Evolutionary conservation across 2,797 vertebrate species (phyloP).

Genomic region (Fratercula arctica): DNA sequence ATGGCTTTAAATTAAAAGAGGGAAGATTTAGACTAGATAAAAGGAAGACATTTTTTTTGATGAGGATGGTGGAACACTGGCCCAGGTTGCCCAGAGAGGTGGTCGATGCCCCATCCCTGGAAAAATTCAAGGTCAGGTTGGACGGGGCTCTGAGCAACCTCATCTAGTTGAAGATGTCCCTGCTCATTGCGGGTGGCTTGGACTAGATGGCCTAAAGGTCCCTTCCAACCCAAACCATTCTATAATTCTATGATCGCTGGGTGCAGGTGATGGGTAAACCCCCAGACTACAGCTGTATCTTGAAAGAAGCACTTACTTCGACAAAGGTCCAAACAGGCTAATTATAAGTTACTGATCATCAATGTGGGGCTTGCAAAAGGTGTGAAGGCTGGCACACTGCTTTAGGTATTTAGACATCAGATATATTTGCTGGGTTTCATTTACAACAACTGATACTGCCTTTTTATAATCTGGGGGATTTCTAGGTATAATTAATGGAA

Average conservation of each 20-base stretch:
- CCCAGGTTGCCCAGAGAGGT: not conserved
- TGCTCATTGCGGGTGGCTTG: not conserved
- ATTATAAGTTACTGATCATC: not conserved
- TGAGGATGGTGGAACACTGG: not conserved
- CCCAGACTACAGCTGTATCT: not conserved
- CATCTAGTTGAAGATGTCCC: not conserved
- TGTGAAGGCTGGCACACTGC: not conserved
- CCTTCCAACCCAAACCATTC: not conserved
- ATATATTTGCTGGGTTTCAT: not conserved
- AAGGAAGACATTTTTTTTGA: fast-evolving
- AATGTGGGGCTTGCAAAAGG: not conserved
- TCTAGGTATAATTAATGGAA: not conserved
- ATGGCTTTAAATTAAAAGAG: not conserved
- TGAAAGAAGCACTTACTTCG: not conserved
- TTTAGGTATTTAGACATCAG: not conserved
- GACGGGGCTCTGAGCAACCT: not conserved
- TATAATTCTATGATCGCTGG: fast-evolving
- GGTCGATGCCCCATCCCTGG: not conserved
- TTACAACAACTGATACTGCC: not conserved
- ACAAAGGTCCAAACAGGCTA: not conserved
- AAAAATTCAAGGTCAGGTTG: not conserved
- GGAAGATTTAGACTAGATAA: not conserved
- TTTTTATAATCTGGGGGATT: not conserved
- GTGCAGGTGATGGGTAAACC: not conserved
- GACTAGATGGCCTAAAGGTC: too few species aligned